Evolutionary conservation across 2,113 vertebrate species (phyloP), one percentile per base, ranked within the genome.

Genomic region (Macrotis lagotis): DNA sequence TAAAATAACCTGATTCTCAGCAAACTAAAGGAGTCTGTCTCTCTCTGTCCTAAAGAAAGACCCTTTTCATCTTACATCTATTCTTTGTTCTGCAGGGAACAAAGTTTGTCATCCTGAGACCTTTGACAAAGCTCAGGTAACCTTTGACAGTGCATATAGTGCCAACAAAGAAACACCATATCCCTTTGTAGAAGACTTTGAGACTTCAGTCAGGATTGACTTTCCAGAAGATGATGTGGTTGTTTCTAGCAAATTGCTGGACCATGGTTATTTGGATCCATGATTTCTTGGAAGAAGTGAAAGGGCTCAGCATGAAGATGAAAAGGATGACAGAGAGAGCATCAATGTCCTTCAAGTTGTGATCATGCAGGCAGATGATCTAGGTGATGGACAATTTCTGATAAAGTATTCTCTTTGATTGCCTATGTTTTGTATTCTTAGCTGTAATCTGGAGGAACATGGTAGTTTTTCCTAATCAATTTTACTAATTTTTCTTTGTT

Each of bases 371-470:
- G 98, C 98, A 98, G 98, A 98, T 97, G 98, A 98, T 98, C 97
- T 99, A 96, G 98, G 98, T 99, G 98, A 98, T 98, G 98, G 99
- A 98, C 98, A 99, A 98, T 98, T 98, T 97, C 98, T 98, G 98
- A 98, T 98, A 98, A 96, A 97, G 98, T 98, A 99, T 99, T 99
- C 98, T 97, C 98, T 99, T 98, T 99, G 98, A 98, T 99, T 98
- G 99, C 97, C 96, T 97, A 98, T 99, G 97, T 98, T 99, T 99
- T 98, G 97, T 98, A 98, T 99, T 99, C 98, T 98, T 98, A 98
- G 98, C 98, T 98, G 96, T 98, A 96, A 98, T 98, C 98, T 98
- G 98, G 97, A 98, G 96, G 97, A 96, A 97, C n/a, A 94, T 97
- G 93, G 96, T 98, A 97, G 96, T 98, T 96, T 96, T 93, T 98